Evolutionary conservation across 2,113 vertebrate species (phyloP), one percentile per base, ranked within the genome.

Genomic region (Sinocyclocheilus anophthalmus): DNA sequence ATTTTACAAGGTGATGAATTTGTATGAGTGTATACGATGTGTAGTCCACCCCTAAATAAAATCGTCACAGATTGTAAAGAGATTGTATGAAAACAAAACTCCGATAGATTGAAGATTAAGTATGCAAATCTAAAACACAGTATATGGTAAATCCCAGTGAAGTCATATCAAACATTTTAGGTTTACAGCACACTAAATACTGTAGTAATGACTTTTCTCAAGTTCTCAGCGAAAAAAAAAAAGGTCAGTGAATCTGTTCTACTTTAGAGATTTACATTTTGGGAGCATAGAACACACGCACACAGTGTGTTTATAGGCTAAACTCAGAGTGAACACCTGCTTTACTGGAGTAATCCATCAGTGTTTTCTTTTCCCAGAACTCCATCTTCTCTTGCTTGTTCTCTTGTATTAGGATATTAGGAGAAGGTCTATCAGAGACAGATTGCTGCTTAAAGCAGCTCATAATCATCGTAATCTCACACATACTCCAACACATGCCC

Each of bases 371-470:
- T 48, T 48, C 45, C 10, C 45, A 12, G 45, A 48, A 12, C 45
- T 48, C 45, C 22, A 75, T 48, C 72, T 45, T 75, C 72, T n/a
- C 72, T n/a, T 22, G 39, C 37, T 75, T 75, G 22, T 75, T 75
- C 39, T 13, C 72, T 75, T 42, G 22, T 24, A 45, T 24, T 45
- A 73, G 39, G 22, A 2, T 73, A 45, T 73, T 45, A 24, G n/a
- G 61, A 65, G 22, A 73, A 22, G 39, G 3, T 45, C 11, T 75
- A 24, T 75, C 22, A 75, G 39, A 75, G 22, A 75, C 18, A 55
- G 16, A 26, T 22, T 37, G 26, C 14, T 57, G 26, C 9, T 57
- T 33, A 78, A 57, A 78, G 16, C 50, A 78, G 76, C 5, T 78
- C 9, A 78, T 78, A 78, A 78, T 55, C 48, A 26, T 22, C 4